These are phyloP conservation scores for Catocala sponsa DNA, from an alignment of 2,888 invertebrate species.

Conservation along the genomic window DNA sequence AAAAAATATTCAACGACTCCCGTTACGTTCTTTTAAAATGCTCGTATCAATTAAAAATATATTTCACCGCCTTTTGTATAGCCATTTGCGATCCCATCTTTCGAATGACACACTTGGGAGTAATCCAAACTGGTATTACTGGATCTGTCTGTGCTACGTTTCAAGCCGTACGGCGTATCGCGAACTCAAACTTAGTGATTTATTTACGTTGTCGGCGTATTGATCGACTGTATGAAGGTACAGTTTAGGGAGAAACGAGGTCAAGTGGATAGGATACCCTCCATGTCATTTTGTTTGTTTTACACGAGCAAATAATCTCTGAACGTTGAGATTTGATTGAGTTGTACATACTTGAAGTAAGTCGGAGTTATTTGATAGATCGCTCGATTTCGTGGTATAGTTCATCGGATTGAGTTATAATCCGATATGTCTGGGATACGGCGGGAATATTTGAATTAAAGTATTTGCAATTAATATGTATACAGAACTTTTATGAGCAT, in stretches of 20 bases:
- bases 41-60: slow-evolving; percentile 12
- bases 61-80: slow-evolving; percentile 19
- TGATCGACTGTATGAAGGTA: slow-evolving; percentile 75
- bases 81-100: slow-evolving; percentile 37
- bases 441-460: no score
- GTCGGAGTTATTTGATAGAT: slow-evolving; percentile 39
- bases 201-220: slow-evolving; percentile 80
- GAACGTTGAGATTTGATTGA: slow-evolving; percentile 51
- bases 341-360: slow-evolving; percentile 33
- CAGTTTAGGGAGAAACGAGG: slow-evolving; percentile 77
- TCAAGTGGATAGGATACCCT: slow-evolving; percentile 74
- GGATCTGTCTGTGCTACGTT: slow-evolving; percentile 38
- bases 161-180: slow-evolving; percentile 48
- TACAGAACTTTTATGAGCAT: no score
- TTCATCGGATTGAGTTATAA: no score
- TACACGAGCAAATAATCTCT: slow-evolving; percentile 67
- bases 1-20: no score
- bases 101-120: slow-evolving; percentile 49
- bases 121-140: slow-evolving; percentile 51
- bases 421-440: no score
- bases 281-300: slow-evolving; percentile 75
- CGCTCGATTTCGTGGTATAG: slow-evolving; percentile 11
- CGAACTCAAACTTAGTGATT: slow-evolving; percentile 79
- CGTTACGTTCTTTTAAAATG: background rate
- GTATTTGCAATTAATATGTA: no score